Evolutionary conservation across 2,888 invertebrate genomes (phyloP), one percentile per base, ranked within the genome.

Genomic region (Melieria crassipennis): DNA sequence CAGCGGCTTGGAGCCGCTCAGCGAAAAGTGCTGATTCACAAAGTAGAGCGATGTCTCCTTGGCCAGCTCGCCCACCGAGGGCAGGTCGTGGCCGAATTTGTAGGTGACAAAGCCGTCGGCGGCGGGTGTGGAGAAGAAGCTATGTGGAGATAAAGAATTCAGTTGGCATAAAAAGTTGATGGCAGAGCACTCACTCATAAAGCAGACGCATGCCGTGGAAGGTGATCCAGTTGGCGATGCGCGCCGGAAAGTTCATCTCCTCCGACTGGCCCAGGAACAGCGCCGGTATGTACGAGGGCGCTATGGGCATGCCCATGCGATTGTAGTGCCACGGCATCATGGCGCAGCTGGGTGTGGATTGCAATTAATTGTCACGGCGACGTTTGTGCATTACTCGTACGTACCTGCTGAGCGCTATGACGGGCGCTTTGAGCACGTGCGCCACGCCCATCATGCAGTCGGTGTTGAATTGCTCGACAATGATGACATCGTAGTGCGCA

Each of bases 391-490:
- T 4, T 9, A 11, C 4, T 42, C 50, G 5, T 5, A 55, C 68
- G 55, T 62, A 69, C 69, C 69, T 85, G 73, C 84, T 84, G 0
- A 85, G 46, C 0, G 81, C 85, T 0, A 92, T 88, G 2, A 90
- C 89, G 0, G 92, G 92, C 0, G 90, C 91, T 58, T 89, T 84
- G 11, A 92, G 88, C 77, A 90, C 89, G 78, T 92, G 88, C 0
- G 90, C 91, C 48, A 94, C 83, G 3, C 90, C 91, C 76, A 92
- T 84, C 81, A 90, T 90, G 81, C 94, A 93, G 79, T 94, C 92
- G 64, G 90, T 89, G 76, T 92, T 92, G 81, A 94, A 94, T 70
- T 89, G 89, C 84, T 94, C 93, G 67, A 90, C 87, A 0, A 94
- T 82, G 6, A 93, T 88, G 0, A 94, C 83, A 83, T 94, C 93